These are phyloP conservation scores for Actenoides hombroni DNA, from an alignment of 2,113 vertebrate genomes.

Conservation along the genomic window DNA sequence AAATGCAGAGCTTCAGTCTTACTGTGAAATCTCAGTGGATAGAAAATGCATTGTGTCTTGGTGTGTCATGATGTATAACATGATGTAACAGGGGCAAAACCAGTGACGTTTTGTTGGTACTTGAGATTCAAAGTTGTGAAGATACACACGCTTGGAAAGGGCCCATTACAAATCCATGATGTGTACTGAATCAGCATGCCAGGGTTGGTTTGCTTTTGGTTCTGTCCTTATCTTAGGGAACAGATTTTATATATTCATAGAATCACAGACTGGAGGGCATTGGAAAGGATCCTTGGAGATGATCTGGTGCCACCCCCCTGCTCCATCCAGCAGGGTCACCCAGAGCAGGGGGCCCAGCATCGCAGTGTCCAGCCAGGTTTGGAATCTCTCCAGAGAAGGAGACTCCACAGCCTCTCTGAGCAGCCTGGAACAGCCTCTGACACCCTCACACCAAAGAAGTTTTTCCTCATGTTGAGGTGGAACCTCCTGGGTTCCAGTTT, in stretches of 20 bases:
- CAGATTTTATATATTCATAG: neutral
- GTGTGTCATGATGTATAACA: neutral
- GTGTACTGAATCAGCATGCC: neutral
- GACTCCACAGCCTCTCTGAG: no score
- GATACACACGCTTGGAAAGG: neutral
- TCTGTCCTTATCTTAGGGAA: neutral
- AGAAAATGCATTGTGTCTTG: neutral
- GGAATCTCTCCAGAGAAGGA: no score
- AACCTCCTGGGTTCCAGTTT: no score
- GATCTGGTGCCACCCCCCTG: no score
- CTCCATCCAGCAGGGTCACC: no score
- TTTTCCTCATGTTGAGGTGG: no score
- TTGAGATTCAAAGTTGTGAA: neutral
- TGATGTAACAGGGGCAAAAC: neutral
- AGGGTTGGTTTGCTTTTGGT: neutral
- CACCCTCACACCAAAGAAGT: no score
- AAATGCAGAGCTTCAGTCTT: neutral
- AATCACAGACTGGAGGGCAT: neutral
- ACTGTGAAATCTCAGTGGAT: neutral
- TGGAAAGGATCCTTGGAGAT: no score
- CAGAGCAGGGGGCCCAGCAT: no score
- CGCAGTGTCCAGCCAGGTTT: no score
- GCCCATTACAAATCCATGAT: neutral
- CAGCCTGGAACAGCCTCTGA: no score
- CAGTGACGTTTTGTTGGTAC: neutral